Conservation (phyloP, 2,113 vertebrate genomes). For the Capreolus pygargus region DNA sequence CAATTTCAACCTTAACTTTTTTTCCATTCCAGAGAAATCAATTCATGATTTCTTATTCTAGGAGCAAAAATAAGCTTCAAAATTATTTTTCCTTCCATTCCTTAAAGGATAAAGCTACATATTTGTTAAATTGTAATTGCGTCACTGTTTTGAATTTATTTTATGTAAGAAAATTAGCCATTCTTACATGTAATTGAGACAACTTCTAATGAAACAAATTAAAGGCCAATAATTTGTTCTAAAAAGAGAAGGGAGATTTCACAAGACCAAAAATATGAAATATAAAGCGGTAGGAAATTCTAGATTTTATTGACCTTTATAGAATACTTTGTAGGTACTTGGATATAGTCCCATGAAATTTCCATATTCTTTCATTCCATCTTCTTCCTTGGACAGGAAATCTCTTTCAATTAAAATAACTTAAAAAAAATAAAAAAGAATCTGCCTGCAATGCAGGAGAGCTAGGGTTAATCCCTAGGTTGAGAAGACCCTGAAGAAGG, state of each 20-base stretch:
- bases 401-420: neutral
- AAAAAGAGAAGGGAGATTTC: neutral
- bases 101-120: neutral
- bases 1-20: constrained; percentile 63
- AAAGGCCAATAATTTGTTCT: neutral
- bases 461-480: neutral
- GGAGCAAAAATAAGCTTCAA: neutral
- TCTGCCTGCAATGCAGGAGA: neutral
- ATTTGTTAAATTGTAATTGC: constrained; percentile 3
- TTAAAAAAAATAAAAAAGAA: neutral
- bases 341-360: neutral
- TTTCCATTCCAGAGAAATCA: constrained; percentile 42
- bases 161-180: neutral
- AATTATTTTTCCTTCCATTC: neutral
- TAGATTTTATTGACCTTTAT: neutral
- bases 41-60: constrained; percentile 56
- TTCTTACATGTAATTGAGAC: neutral
- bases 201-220: neutral
- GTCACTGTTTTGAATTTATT: neutral
- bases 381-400: neutral
- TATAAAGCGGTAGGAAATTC: neutral
- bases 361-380: neutral
- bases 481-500: neutral
- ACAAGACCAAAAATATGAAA: neutral
- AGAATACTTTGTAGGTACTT: neutral